Percentiles rank a stretch among this genome's conserved stretches.
Conservation (phyloP, 1,140 invertebrate species). For the Ceratitis capitata region DNA sequence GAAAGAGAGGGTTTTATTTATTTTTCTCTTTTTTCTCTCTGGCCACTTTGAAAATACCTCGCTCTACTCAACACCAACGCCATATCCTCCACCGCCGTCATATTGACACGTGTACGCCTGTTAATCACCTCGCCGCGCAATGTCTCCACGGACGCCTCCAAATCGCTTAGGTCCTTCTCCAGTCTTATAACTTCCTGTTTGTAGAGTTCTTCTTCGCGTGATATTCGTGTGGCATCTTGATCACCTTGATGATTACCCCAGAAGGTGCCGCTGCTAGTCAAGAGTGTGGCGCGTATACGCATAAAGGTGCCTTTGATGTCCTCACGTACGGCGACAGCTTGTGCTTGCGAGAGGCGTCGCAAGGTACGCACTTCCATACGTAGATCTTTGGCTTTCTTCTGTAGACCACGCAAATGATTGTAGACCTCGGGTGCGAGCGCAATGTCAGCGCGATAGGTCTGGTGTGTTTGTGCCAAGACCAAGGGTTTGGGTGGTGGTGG, state of each 20-base stretch:
- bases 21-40: neutral
- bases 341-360: conserved; percentile 87
- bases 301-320: conserved; percentile 90
- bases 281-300: conserved; percentile 77
- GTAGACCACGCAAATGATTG: conserved; percentile 82
- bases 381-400: conserved; percentile 91
- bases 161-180: conserved; percentile 91
- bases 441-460: conserved; percentile 71
- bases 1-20: conserved; percentile 45
- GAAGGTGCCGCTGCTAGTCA: conserved; percentile 72
- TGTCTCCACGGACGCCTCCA: conserved; percentile 94
- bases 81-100: conserved; percentile 96
- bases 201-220: conserved; percentile 85
- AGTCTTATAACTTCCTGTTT: conserved; percentile 89
- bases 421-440: conserved; percentile 84
- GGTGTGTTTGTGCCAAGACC: conserved; percentile 70
- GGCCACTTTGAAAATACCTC: conserved; percentile 67
- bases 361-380: conserved; percentile 86
- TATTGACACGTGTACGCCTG: conserved; percentile 92
- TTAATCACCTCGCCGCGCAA: conserved; percentile 94
- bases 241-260: conserved; percentile 69
- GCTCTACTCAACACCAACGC: conserved; percentile 89
- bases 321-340: conserved; percentile 89
- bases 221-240: conserved; percentile 69
- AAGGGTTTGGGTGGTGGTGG: conserved; percentile 86